phyloP scores from a whole-genome alignment of 2,888 invertebrate species.

The Phlogophora meticulosa region DNA sequence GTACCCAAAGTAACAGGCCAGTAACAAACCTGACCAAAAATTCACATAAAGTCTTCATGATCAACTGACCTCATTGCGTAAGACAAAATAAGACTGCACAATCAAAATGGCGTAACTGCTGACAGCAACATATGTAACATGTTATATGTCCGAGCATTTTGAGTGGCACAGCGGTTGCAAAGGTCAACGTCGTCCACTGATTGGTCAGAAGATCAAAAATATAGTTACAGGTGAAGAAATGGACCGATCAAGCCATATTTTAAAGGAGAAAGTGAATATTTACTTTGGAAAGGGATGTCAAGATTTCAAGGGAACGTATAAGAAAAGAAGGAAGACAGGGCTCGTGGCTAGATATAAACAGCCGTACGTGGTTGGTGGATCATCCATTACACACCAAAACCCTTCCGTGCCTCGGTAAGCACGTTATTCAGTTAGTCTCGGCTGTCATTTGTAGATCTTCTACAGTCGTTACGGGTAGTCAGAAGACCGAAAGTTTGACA shows the following conservation, averaged over 20 bases:
- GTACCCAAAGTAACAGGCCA: background rate
- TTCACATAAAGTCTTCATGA: slow-evolving; percentile 17
- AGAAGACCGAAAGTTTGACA: no score
- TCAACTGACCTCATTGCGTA: slow-evolving; percentile 44
- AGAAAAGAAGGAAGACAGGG: background rate
- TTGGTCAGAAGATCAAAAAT: slow-evolving; percentile 29
- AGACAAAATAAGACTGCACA: slow-evolving; percentile 40
- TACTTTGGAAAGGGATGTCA: background rate
- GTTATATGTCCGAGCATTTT: slow-evolving; percentile 35
- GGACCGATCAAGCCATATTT: background rate
- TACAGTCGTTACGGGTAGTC: no score
- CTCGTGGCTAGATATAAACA: no score
- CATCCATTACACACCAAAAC: no score
- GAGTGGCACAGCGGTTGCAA: slow-evolving; percentile 48
- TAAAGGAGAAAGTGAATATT: background rate
- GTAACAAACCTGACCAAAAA: background rate
- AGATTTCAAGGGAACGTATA: background rate
- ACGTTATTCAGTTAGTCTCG: no score
- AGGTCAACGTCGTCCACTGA: slow-evolving; percentile 43
- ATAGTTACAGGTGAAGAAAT: slow-evolving; percentile 24
- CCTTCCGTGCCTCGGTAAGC: no score
- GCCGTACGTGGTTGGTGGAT: no score
- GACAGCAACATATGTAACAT: slow-evolving; percentile 38
- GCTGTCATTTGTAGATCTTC: no score
- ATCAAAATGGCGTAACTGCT: slow-evolving; percentile 55